Percentiles rank a stretch among this genome's conserved stretches.
These are phyloP conservation scores for Stenopsyche tienmushanensis DNA, from an alignment of 1,140 invertebrate species.

Conservation along the genomic window DNA sequence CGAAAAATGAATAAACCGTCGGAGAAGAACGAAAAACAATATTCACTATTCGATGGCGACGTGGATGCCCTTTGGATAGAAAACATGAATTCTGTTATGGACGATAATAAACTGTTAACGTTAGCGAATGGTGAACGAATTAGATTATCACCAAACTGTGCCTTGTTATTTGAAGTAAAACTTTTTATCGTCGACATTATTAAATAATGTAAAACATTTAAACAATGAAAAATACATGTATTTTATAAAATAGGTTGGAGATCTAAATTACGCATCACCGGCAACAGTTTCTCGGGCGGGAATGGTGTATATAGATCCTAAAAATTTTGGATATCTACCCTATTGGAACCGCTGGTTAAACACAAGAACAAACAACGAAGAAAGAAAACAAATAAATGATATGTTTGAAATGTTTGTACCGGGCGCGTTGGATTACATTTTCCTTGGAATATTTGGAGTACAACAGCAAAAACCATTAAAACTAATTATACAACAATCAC, in stretches of 20 bases:
- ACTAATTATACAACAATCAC: constrained; percentile 79
- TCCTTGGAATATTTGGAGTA: constrained; percentile 73
- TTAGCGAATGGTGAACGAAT: constrained; percentile 90
- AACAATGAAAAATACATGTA: not conserved
- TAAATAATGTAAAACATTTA: no score
- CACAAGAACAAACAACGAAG: constrained; percentile 52
- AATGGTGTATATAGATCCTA: constrained; percentile 92
- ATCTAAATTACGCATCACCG: constrained; percentile 86
- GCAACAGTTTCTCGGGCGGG: constrained; percentile 88
- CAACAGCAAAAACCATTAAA: constrained; percentile 73
- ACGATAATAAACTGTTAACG: constrained; percentile 87
- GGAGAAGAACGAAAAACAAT: constrained; percentile 65
- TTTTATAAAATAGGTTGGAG: constrained; percentile 65
- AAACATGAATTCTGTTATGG: constrained; percentile 97
- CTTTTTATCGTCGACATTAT: no score
- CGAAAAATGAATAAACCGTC: constrained; percentile 76
- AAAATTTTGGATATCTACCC: constrained; percentile 82
- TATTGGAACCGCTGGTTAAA: constrained; percentile 75
- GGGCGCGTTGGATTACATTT: constrained; percentile 69
- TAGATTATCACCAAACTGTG: constrained; percentile 75
- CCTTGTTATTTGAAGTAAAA: constrained; percentile 86
- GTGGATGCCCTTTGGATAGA: constrained; percentile 93
- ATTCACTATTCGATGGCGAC: constrained; percentile 90
- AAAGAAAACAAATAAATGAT: constrained; percentile 57
- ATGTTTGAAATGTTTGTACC: constrained; percentile 76